These are phyloP conservation scores for Latrodectus elegans DNA, from an alignment of 2,888 invertebrate genomes.

Conservation along the genomic window DNA sequence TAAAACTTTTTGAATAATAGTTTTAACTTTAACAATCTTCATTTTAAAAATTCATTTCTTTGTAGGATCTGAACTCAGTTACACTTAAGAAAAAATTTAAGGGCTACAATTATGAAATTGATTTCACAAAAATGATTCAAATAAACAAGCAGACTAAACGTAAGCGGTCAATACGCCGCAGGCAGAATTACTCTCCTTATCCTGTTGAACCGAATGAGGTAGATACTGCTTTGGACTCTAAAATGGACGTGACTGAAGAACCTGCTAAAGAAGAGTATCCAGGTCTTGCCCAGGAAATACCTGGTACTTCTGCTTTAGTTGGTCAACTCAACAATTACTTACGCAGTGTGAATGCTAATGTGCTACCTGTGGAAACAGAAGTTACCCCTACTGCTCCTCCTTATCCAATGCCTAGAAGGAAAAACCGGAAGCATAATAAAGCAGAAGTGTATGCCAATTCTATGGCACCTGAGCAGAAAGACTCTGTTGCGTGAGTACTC, in stretches of 20 bases:
- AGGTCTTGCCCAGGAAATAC: slow-evolving; percentile 34
- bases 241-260: not conserved
- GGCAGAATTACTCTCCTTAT: slow-evolving; percentile 83
- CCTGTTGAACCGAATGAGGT: slow-evolving; percentile 77
- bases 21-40: too few relatives aligned
- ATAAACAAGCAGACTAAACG: slow-evolving; percentile 81
- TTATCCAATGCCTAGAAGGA: not conserved
- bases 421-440: not conserved
- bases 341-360: slow-evolving; percentile 20
- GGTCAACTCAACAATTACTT: slow-evolving; percentile 43
- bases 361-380: too few relatives aligned
- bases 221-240: not conserved
- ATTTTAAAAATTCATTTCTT: slow-evolving; percentile 64
- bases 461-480: not conserved
- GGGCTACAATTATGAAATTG: slow-evolving; percentile 84
- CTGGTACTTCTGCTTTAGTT: slow-evolving; percentile 44
- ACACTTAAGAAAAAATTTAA: slow-evolving; percentile 83
- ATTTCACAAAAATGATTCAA: slow-evolving; percentile 85
- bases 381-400: not conserved
- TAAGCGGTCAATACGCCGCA: slow-evolving; percentile 83
- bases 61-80: slow-evolving; percentile 83
- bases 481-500: too few relatives aligned
- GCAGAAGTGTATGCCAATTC: not conserved
- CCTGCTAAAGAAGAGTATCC: not conserved
- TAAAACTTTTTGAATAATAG: too few relatives aligned